Evolutionary conservation across 1,140 invertebrate genomes (phyloP).

Genomic region (Drosophila paulistorum): DNA sequence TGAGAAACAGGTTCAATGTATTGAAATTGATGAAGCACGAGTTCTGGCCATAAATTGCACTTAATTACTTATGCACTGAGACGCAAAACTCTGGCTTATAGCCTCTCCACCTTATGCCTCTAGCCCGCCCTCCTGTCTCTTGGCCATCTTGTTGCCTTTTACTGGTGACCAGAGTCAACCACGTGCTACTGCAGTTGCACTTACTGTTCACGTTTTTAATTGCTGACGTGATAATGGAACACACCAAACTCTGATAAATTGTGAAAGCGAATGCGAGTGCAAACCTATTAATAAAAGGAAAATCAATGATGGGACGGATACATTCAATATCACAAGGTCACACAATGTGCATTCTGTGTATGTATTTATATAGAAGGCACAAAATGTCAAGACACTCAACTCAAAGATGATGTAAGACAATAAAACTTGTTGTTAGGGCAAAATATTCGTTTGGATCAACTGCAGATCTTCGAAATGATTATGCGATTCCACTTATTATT

Average conservation of each 20-base stretch:
- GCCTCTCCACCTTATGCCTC: not conserved
- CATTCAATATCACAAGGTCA: not conserved
- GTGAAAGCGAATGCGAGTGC: conserved; percentile 48
- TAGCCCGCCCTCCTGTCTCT: not conserved
- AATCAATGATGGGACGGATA: conserved; percentile 27
- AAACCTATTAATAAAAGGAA: conserved; percentile 43
- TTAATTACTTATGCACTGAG: conserved; percentile 54
- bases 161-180: conserved; percentile 31
- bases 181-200: conserved; percentile 10
- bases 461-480: too few species aligned
- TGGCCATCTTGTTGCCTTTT: too few species aligned
- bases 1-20: conserved; percentile 70
- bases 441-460: not conserved
- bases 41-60: conserved; percentile 63
- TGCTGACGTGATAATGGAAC: conserved; percentile 53
- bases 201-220: conserved; percentile 51
- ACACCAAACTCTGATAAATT: conserved; percentile 35
- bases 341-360: not conserved
- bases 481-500: not conserved
- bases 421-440: too few species aligned
- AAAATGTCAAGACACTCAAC: conserved; percentile 18
- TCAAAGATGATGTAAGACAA: not conserved
- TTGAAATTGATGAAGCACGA: conserved; percentile 53
- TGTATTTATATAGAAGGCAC: not conserved
- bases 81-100: conserved; percentile 19